These are phyloP conservation scores for Philotrypesis tridentata DNA, from an alignment of 1,140 invertebrate genomes.

Conservation along the genomic window DNA sequence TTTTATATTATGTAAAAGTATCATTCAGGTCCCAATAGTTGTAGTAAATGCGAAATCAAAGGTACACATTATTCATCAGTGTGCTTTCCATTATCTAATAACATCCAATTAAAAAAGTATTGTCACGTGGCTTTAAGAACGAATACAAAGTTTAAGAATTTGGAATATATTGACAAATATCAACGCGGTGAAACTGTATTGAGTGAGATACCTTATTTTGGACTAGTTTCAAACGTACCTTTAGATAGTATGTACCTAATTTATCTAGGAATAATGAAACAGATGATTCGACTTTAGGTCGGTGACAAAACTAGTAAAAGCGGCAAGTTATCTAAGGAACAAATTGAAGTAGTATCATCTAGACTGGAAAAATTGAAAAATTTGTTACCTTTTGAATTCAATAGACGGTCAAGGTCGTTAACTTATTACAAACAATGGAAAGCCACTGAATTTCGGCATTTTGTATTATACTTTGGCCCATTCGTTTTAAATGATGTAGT, in stretches of 20 bases:
- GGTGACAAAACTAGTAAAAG: constrained; percentile 39
- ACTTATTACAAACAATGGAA: constrained; percentile 58
- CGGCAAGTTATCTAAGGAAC: constrained; percentile 16
- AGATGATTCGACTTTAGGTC: constrained; percentile 55
- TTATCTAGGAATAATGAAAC: constrained; percentile 57
- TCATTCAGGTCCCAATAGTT: constrained; percentile 63
- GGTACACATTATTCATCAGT: constrained; percentile 54
- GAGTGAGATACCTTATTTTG: constrained; percentile 51
- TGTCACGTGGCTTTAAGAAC: constrained; percentile 30
- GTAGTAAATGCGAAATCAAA: constrained; percentile 63
- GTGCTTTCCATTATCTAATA: constrained; percentile 53
- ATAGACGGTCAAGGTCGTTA: constrained; percentile 57
- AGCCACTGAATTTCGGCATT: constrained; percentile 62
- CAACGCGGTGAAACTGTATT: constrained; percentile 48
- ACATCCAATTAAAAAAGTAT: constrained; percentile 20
- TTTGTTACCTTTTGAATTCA: constrained; percentile 58
- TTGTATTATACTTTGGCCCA: constrained; percentile 60
- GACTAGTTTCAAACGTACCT: constrained; percentile 53
- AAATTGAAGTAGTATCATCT: constrained; percentile 14
- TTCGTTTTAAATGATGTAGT: constrained; percentile 53
- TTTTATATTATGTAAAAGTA: constrained; percentile 63
- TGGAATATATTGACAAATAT: constrained; percentile 35
- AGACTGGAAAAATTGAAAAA: neutral
- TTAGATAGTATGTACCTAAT: constrained; percentile 61
- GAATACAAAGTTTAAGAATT: constrained; percentile 44